Conservation (phyloP, 2,797 vertebrate species). For the Sternarchorhynchus goeldii region DNA sequence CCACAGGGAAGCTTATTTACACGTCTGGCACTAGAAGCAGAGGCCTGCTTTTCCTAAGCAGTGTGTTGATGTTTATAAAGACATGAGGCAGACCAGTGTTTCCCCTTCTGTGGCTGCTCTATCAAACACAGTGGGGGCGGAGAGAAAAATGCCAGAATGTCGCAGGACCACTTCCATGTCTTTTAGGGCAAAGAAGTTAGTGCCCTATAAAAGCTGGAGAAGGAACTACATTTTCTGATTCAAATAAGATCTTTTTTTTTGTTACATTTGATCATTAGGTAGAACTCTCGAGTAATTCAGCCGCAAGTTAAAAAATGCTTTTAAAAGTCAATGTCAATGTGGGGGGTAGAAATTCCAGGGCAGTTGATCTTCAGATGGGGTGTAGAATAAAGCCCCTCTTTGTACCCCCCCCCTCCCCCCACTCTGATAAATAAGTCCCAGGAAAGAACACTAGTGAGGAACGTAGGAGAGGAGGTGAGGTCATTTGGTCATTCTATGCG, state of each 20-base stretch:
- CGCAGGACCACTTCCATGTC: conserved; percentile 43
- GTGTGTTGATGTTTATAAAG: conserved; percentile 77
- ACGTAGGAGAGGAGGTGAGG: conserved; percentile 75
- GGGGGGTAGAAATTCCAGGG: conserved; percentile 56
- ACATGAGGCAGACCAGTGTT: conserved; percentile 68
- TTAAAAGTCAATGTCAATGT: conserved; percentile 49
- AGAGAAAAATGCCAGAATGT: conserved; percentile 70
- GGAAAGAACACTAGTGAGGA: conserved; percentile 60
- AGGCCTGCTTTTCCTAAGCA: conserved; percentile 72
- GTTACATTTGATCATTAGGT: conserved; percentile 43
- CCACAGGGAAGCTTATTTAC: conserved; percentile 59
- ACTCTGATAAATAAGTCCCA: conserved; percentile 58
- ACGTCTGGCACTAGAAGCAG: conserved; percentile 57
- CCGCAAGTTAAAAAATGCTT: conserved; percentile 28
- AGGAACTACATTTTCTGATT: conserved; percentile 33
- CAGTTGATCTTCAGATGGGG: conserved; percentile 57
- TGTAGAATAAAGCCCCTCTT: conserved; percentile 77
- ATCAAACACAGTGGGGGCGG: conserved; percentile 68
- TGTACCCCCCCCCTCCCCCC: conserved; percentile 68
- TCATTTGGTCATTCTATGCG: conserved; percentile 81
- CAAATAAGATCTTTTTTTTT: conserved; percentile 22
- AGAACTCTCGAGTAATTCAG: conserved; percentile 29
- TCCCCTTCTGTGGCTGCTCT: conserved; percentile 70
- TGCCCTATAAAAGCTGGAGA: conserved; percentile 7
- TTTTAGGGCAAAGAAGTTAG: conserved; percentile 34